Evolutionary conservation across 2,113 vertebrate species (phyloP), one percentile per base, ranked within the genome.

Genomic region (Nanorana parkeri): DNA sequence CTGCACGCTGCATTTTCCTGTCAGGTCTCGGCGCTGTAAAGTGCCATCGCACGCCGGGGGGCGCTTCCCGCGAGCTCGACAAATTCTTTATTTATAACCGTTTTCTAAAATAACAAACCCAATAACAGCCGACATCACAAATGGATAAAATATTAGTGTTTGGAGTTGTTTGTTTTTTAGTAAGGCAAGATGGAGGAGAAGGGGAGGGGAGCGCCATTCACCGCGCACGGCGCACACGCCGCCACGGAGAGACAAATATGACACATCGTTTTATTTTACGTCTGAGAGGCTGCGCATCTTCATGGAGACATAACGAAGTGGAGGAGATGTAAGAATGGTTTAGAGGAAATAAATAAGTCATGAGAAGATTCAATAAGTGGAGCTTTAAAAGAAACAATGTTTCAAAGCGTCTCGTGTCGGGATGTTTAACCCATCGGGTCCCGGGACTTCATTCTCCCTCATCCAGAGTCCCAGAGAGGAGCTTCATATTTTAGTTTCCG

Each of bases 41-140:
- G 21, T 51, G 32, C 13, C 67, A 47, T 68, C 41, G 32, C 19
- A n/a, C 20, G 2, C 29, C n/a, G n/a, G n/a, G n/a, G n/a, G n/a
- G n/a, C 66, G 16, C 20, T 41, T 68, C 36, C 5, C n/a, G n/a
- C n/a, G n/a, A n/a, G n/a, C 21, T 26, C 11, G 19, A 51, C 51
- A 20, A 0, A 52, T 21, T n/a, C 15, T 23, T 26, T 55, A 71
- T 71, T 71, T 71, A 71, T 55, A 11, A 51, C 47, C 4, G 6
- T 26, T 54, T 28, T 71, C 47, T 54, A 71, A 71, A 56, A 54
- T 28, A 56, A 55, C 68, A 72, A 72, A 72, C 28, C 68, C 19
- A 23, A 72, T 55, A 72, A 72, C 6, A 72, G 20, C 47, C 54
- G 68, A 72, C 24, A 52, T 20, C 51, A 26, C 16, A 28, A 29